These are phyloP conservation scores for Procapra przewalskii DNA, from an alignment of 2,113 vertebrate species.

Conservation along the genomic window DNA sequence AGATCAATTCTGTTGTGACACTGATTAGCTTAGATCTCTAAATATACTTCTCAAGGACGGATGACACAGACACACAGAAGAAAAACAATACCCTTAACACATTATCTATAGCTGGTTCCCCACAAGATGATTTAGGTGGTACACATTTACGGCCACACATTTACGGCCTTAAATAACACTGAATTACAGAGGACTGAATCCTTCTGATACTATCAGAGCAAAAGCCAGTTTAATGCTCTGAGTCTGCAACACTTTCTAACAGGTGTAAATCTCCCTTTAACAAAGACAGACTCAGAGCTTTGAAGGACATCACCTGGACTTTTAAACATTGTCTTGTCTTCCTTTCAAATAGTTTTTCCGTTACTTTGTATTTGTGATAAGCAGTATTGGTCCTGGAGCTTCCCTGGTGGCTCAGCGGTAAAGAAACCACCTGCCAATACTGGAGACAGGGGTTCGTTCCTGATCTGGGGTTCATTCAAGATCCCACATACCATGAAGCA, in stretches of 20 bases:
- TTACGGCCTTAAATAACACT: background rate
- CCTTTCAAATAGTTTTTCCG: background rate
- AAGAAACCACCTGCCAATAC: background rate
- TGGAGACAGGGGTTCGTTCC: background rate
- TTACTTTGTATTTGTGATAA: background rate
- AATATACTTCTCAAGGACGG: background rate
- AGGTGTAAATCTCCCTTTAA: background rate
- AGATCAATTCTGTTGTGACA: background rate
- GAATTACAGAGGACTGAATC: background rate
- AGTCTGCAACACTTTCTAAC: background rate
- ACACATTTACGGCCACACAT: background rate
- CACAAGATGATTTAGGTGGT: background rate
- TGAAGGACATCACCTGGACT: background rate
- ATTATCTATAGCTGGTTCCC: background rate
- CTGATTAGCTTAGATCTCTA: background rate
- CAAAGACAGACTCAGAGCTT: background rate
- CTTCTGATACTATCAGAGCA: background rate
- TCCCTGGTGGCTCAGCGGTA: background rate
- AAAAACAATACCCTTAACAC: background rate
- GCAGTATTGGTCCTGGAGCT: background rate
- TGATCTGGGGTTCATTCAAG: background rate
- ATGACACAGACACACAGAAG: background rate
- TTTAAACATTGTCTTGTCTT: background rate
- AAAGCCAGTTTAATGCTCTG: background rate
- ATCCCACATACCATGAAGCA: background rate